Base-by-base conservation (phyloP, 2,113 vertebrate genomes). In the Apteryx owenii region DNA sequence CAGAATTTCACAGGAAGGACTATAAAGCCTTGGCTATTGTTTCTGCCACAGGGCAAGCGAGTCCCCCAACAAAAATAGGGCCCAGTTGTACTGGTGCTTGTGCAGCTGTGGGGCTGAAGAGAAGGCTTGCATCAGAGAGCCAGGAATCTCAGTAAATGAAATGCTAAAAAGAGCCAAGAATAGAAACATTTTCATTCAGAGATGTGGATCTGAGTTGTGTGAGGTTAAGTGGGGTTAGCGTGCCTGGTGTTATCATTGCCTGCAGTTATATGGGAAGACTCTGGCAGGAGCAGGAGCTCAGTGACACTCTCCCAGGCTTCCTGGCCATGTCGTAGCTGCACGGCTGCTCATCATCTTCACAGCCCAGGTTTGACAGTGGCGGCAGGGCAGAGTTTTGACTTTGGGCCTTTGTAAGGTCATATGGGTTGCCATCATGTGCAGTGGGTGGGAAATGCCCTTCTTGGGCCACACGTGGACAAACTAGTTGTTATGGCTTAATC, bases 401-500 rank as follows among this genome's bases (percentile, higher is more conserved):
- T 69, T 42, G 71, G 20, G 38, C n/a, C 58, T 89, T 82, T 44
- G 38, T 58, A 69, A 89, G 28, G 31, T 82, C 3, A 1, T 6
- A 4, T 42, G 58, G 19, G 16, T 42, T 53, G 16, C 53, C n/a
- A 40, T 33, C 33, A 15, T 2, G 2, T 4, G 3, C 31, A 42
- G 17, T 15, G 36, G 12, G 17, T 90, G 76, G 54, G 61, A 80
- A 40, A 50, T 88, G 53, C 38, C 42, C 17, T 48, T 61, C 36
- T 4, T 10, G 46, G 82, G 64, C 18, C 9, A 16, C 22, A 7
- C 0, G 0, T 2, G 25, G 42, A 10, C 42, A 7, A 28, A 28
- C 29, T 5, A 17, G 22, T 69, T 62, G 11, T 40, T 58, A 7
- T 4, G 29, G 44, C 1, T 85, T 66, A 81, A 53, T 33, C 17